Base-by-base conservation (phyloP, 2,888 invertebrate genomes). In the Dione juno region DNA sequence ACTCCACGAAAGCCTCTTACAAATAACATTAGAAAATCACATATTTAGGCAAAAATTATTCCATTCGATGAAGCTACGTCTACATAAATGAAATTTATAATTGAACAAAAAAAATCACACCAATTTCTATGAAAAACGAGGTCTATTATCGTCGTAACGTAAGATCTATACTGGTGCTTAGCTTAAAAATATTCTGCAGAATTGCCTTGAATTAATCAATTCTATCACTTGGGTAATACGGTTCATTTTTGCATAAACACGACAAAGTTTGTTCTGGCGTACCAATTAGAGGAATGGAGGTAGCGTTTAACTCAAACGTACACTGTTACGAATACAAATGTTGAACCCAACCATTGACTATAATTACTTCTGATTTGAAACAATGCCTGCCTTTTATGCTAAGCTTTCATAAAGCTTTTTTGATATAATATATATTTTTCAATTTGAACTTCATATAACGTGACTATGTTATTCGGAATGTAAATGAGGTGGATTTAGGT, bases 261-360 rank as follows among this genome's bases (percentile, higher is more conserved):
- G 57, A 13, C 16, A 10, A 40, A 45, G 45, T 65, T 67, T 43
- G 41, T 63, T 64, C 64, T 57, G 54, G 43, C 65, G 48, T 66
- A 68, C 64, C 71, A 72, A 72, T 72, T 72, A 72, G 69, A 71
- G 71, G 45, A 71, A 71, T 71, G 67, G 68, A 48, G 61, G 69
- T 69, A 69, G 65, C 69, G 61, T 72, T 72, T 69, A 72, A 66
- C 59, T 69, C 53, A 52, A 67, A 65, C 71, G 65, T 65, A 66
- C 35, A 66, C 58, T 65, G 65, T 65, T 54, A 69, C 35, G 69
- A 72, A 72, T 69, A 69, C 57, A 69, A 72, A 72, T 72, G 69
- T 66, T 69, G 52, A 59, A 66, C 54, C 48, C 66, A 41, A 19
- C 48, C 66, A 66, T 61, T 40, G 72, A 43, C 41, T 53, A 59